These are phyloP conservation scores for Eilema sororculum DNA, from an alignment of 2,888 invertebrate genomes.

Conservation along the genomic window DNA sequence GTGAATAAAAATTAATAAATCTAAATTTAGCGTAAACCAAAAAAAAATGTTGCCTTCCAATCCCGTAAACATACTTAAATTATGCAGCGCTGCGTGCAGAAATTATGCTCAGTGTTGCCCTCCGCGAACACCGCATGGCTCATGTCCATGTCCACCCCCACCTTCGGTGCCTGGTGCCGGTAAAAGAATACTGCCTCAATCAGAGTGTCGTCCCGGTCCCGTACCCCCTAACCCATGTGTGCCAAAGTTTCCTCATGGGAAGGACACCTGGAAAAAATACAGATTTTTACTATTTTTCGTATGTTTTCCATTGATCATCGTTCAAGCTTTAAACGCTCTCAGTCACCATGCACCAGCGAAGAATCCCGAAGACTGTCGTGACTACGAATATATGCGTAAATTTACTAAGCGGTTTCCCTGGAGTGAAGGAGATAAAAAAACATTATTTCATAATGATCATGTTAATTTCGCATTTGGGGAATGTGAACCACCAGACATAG, in stretches of 20 bases:
- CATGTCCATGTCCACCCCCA: conserved; percentile 28
- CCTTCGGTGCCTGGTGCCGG: conserved; percentile 57
- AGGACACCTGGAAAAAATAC: conserved; percentile 67
- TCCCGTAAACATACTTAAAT: conserved; percentile 10
- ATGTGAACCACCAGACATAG: conserved; percentile 67
- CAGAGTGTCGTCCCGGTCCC: conserved; percentile 60
- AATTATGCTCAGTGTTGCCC: conserved; percentile 63
- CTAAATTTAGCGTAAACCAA: conserved; percentile 13
- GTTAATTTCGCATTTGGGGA: conserved; percentile 86
- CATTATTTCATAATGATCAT: conserved; percentile 94
- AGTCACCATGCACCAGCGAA: conserved; percentile 57
- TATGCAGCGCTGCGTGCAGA: conserved; percentile 28
- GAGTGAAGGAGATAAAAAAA: conserved; percentile 92
- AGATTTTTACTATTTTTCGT: conserved; percentile 67
- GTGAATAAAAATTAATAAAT: conserved; percentile 3
- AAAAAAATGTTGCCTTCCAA: conserved; percentile 20
- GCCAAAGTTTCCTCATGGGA: conserved; percentile 65
- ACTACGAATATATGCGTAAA: conserved; percentile 92
- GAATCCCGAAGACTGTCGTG: conserved; percentile 62
- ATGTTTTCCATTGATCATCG: conserved; percentile 68
- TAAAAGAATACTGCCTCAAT: conserved; percentile 61
- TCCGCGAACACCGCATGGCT: conserved; percentile 57
- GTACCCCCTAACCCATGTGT: conserved; percentile 68
- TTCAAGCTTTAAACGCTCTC: conserved; percentile 57
- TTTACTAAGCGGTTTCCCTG: conserved; percentile 95